phyloP scores from a whole-genome alignment of 2,888 invertebrate genomes.

The Melanostoma scalare region DNA sequence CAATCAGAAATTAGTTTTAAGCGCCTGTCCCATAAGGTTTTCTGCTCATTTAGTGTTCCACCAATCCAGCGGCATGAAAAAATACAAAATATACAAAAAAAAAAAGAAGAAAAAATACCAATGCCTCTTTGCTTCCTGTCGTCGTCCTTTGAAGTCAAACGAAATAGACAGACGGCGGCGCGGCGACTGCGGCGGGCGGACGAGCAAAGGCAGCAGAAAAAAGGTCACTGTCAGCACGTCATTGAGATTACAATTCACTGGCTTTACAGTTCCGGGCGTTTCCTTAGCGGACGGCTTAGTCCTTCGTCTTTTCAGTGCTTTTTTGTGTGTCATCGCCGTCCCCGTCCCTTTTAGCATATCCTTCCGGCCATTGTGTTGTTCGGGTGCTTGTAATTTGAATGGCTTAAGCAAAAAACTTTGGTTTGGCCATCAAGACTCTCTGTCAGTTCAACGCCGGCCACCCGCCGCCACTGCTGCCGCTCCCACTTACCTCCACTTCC shows the following conservation, averaged over 20 bases:
- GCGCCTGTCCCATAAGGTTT: constrained; percentile 58
- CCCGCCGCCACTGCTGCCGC: background rate
- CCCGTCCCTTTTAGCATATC: constrained; percentile 41
- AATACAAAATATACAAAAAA: background rate
- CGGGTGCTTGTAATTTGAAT: constrained; percentile 60
- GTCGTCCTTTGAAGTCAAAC: constrained; percentile 36
- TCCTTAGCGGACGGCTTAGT: constrained; percentile 60
- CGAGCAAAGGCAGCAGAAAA: constrained; percentile 39
- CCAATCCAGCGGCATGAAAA: constrained; percentile 13
- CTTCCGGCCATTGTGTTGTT: constrained; percentile 56
- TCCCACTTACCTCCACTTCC: background rate
- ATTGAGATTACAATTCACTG: constrained; percentile 70
- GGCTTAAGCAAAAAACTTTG: constrained; percentile 37
- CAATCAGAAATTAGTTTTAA: constrained; percentile 66
- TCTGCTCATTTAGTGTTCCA: constrained; percentile 60
- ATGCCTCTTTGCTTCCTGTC: constrained; percentile 47
- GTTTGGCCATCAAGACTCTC: constrained; percentile 15
- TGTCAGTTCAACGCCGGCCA: background rate
- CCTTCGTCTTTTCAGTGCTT: constrained; percentile 42
- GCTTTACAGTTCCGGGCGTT: constrained; percentile 65
- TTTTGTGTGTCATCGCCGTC: constrained; percentile 30
- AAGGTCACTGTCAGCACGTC: constrained; percentile 69
- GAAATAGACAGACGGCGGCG: constrained; percentile 30
- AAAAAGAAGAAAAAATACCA: background rate
- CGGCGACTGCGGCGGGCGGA: constrained; percentile 5